Evolutionary conservation across 92 coral and sea anemone species (phyloP), one percentile per base, ranked within the genome.

Genomic region (Virgularia gustaviana): DNA sequence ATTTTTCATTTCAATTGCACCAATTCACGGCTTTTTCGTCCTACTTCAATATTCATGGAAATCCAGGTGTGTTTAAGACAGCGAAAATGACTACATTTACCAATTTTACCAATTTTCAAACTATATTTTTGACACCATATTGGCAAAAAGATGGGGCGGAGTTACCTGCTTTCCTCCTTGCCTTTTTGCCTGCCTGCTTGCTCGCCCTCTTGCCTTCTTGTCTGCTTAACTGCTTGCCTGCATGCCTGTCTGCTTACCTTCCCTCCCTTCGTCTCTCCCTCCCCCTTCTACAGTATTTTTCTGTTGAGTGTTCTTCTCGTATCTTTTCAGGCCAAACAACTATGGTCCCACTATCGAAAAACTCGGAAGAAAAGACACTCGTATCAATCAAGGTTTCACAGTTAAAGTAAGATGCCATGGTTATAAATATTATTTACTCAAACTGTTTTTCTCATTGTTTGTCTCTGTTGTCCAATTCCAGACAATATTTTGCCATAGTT

Each of bases 311-410:
- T n/a, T n/a, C n/a, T n/a, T n/a, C n/a, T n/a, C n/a, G n/a, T n/a
- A n/a, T n/a, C n/a, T n/a, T n/a, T n/a, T n/a, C n/a, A 94, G 99
- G 99, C n/a, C 91, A 84, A 66, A 81, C 83, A 16, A 85, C 87
- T 16, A 87, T 76, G 8, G 58, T 90, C 44, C 73, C 83, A 16
- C 85, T 94, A 71, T 89, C 96, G 52, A 94, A 94, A 54, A 57
- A 79, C 49, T 90, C 91, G 0, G 95, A 89, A 33, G 99, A 90
- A 53, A 79, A 83, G 0, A 42, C 89, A 0, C 79, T 94, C 4
- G 89, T 84, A 45, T 72, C 83, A 35, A 85, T 94, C 32, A 94
- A 94, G 75, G 95, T 94, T 9, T 94, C 99, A 16, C 94, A 94
- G 42, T 87, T 94, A 39, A 89, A 87, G 99, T 94, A 70, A 64